phyloP scores from a whole-genome alignment of 1,140 invertebrate genomes.

The Yoshiicerus persimilis region DNA sequence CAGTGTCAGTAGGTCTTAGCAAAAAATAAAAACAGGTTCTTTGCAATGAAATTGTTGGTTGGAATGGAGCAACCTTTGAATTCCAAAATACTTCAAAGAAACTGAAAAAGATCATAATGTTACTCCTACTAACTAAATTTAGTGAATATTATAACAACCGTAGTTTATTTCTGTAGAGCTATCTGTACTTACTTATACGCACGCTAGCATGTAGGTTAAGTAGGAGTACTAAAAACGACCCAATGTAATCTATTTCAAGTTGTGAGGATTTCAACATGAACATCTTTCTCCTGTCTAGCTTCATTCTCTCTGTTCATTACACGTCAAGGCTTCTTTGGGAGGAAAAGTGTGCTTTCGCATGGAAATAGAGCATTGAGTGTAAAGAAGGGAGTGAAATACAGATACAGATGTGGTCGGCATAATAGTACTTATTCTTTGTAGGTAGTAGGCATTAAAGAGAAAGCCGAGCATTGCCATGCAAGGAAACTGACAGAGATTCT shows the following conservation, averaged over 20 bases:
- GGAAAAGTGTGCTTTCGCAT: not conserved
- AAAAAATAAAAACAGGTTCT: too few relatives aligned
- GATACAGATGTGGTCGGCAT: not conserved
- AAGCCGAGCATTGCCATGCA: not conserved
- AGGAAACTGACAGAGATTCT: not conserved
- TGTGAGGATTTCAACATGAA: not conserved
- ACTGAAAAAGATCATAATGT: too few relatives aligned
- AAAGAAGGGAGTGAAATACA: not conserved
- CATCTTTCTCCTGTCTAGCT: not conserved
- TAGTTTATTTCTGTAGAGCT: too few relatives aligned
- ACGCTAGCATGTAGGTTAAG: not conserved
- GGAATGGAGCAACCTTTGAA: too few relatives aligned
- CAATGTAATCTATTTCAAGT: not conserved
- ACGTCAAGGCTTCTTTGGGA: not conserved
- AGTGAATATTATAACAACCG: too few relatives aligned
- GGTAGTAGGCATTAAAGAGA: not conserved
- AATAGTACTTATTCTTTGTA: not conserved
- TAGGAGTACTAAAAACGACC: not conserved
- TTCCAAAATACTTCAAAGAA: too few relatives aligned
- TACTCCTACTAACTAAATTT: too few relatives aligned
- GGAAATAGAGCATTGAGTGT: not conserved
- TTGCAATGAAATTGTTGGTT: too few relatives aligned
- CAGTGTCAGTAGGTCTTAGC: too few relatives aligned
- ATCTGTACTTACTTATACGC: not conserved
- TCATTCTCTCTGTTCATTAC: not conserved